Evolutionary conservation across 2,797 vertebrate species (phyloP).

Genomic region (Triplophysa bombifrons): DNA sequence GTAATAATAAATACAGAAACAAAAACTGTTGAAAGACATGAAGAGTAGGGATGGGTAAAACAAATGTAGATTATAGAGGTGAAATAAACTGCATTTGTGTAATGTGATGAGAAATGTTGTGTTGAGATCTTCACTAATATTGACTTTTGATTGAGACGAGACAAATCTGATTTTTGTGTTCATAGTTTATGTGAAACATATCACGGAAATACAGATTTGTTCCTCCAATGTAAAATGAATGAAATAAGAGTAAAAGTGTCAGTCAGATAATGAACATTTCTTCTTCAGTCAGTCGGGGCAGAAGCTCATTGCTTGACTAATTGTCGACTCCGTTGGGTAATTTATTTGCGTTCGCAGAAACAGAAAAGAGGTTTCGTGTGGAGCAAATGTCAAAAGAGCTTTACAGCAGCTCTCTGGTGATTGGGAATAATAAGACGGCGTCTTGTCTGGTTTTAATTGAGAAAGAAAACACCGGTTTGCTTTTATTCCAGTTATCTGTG

Average conservation of each 20-base stretch:
- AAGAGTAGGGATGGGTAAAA: too few species aligned
- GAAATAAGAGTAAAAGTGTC: neutral
- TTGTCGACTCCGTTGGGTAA: constrained; percentile 17
- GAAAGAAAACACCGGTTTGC: neutral
- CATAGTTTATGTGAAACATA: neutral
- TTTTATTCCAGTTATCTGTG: neutral
- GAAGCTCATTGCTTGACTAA: neutral
- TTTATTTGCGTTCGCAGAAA: constrained; percentile 26
- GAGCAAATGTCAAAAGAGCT: constrained; percentile 67
- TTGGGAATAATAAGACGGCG: neutral
- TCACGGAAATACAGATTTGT: too few species aligned
- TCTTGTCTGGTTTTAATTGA: constrained; percentile 31
- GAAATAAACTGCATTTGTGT: too few species aligned
- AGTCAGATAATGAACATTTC: constrained; percentile 1
- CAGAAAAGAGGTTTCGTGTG: constrained; percentile 9
- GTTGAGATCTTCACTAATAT: too few species aligned
- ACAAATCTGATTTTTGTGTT: too few species aligned
- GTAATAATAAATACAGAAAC: too few species aligned
- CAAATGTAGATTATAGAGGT: too few species aligned
- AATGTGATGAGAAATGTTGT: too few species aligned
- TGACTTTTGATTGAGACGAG: too few species aligned
- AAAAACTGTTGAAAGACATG: too few species aligned
- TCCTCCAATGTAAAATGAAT: neutral
- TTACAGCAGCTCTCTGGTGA: constrained; percentile 64
- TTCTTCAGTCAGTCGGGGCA: constrained; percentile 7